Conservation (phyloP, 92 coral and sea anemone species). For the Phymanthus crucifer region DNA sequence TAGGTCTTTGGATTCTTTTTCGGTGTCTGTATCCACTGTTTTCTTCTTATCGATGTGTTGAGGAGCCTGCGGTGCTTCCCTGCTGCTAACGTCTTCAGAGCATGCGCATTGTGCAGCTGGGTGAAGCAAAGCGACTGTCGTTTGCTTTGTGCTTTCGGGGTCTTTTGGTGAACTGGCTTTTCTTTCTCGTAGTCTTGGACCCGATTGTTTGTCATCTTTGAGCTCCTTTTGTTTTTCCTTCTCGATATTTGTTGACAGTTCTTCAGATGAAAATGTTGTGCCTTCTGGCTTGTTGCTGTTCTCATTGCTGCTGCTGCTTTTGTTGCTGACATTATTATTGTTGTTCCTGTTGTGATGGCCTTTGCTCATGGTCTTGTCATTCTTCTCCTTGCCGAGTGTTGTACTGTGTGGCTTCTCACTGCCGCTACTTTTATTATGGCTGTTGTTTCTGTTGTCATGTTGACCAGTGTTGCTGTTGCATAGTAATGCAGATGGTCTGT, state of each 20-base stretch:
- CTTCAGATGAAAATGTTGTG: not conserved
- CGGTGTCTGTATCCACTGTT: not conserved
- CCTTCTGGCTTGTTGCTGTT: not conserved
- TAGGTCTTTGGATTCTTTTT: not conserved
- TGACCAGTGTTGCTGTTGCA: not conserved
- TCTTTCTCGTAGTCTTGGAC: not conserved
- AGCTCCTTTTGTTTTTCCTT: constrained; percentile 9
- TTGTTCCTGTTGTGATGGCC: not conserved
- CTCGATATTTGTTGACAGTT: not conserved
- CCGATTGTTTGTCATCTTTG: constrained; percentile 2
- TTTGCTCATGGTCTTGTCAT: not conserved
- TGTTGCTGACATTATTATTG: not conserved
- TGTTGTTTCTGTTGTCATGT: not conserved
- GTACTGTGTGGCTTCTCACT: not conserved
- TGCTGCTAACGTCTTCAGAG: not conserved
- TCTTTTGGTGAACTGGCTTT: not conserved
- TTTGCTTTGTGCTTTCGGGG: not conserved
- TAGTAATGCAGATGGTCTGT: too few species aligned
- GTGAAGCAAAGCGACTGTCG: constrained; percentile 9
- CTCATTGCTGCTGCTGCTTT: not conserved
- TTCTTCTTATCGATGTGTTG: constrained; percentile 9
- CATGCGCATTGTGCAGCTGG: constrained; percentile 24
- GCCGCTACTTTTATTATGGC: not conserved
- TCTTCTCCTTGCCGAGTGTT: not conserved
- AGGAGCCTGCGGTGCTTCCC: constrained; percentile 16